phyloP scores from a whole-genome alignment of 2,888 invertebrate genomes.

The Pseudococcus viburni region DNA sequence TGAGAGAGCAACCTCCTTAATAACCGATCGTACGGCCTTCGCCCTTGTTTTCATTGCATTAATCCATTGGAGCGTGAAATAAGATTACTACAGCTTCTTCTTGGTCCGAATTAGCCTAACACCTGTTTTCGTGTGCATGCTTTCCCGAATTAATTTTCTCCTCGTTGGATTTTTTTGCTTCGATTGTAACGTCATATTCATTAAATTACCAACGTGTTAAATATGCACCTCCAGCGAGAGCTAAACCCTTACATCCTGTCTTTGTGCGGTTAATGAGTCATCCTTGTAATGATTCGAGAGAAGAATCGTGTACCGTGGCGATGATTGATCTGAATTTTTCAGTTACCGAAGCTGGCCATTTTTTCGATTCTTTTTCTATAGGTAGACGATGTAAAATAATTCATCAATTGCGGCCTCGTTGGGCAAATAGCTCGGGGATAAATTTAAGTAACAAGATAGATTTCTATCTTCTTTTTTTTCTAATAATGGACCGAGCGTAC shows the following conservation, averaged over 20 bases:
- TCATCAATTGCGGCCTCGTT: background rate
- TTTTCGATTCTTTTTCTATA: background rate
- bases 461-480: slow-evolving; percentile 48
- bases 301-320: too few species aligned
- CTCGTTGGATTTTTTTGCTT: slow-evolving; percentile 31
- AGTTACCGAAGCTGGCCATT: background rate
- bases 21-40: slow-evolving; percentile 51
- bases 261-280: slow-evolving; percentile 27
- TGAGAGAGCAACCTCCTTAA: slow-evolving; percentile 38
- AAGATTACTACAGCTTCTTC: slow-evolving; percentile 60
- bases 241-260: slow-evolving; percentile 3
- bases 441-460: slow-evolving; percentile 30
- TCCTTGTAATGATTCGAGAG: background rate
- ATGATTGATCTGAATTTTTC: too few species aligned
- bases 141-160: slow-evolving; percentile 53
- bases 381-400: background rate
- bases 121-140: slow-evolving; percentile 42
- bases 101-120: slow-evolving; percentile 1
- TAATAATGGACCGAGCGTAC: slow-evolving; percentile 5
- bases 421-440: background rate
- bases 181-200: slow-evolving; percentile 52
- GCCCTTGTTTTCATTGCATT: slow-evolving; percentile 63
- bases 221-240: background rate
- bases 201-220: slow-evolving; percentile 10
- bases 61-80: slow-evolving; percentile 62